Base-by-base conservation (phyloP, 2,888 invertebrate genomes). In the Caenorhabditis sinica region DNA sequence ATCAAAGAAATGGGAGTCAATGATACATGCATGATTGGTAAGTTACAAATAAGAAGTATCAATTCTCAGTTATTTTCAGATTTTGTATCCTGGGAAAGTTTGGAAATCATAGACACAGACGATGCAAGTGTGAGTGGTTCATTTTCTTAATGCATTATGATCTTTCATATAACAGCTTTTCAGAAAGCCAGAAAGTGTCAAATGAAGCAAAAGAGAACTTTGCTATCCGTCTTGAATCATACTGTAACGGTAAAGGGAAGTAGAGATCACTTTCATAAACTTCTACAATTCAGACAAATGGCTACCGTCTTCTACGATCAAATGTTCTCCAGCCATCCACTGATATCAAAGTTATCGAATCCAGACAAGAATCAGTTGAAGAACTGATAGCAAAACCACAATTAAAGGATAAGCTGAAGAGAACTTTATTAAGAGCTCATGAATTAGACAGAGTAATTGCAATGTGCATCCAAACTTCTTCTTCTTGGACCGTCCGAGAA, bases 1-100 rank as follows among this genome's bases (percentile, higher is more conserved):
- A 94, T 97, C 43, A 95, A 95, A 88, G 97, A 96, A 93, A 95
- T 96, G 93, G 95, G 95, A 20, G 95, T 96, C 17, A 95, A 96
- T 93, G 95, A 96, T 81, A 95, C 95, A 13, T 95, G 96, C 92
- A 95, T 96, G 91, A 96, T 97, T 89, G 97, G 97, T 96, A 69
- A n/a, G n/a, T n/a, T n/a, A n/a, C n/a, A n/a, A n/a, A n/a, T n/a
- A n/a, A n/a, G n/a, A n/a, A n/a, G n/a, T n/a, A n/a, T n/a, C n/a
- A n/a, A n/a, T n/a, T n/a, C n/a, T n/a, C n/a, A n/a, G n/a, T n/a
- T n/a, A n/a, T 65, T 89, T 91, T 51, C 91, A 96, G 97, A 97
- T 94, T 94, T 95, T 66, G 95, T 95, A n/a, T 96, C 96, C 56
- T 95, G 96, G 15, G 95, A 95, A 79, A 95, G 95, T 88, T 93